A percentile compares a stretch with the other conserved stretches of the same genome.
Conservation (phyloP, 1,140 invertebrate species). For the Drosophila ananassae region DNA sequence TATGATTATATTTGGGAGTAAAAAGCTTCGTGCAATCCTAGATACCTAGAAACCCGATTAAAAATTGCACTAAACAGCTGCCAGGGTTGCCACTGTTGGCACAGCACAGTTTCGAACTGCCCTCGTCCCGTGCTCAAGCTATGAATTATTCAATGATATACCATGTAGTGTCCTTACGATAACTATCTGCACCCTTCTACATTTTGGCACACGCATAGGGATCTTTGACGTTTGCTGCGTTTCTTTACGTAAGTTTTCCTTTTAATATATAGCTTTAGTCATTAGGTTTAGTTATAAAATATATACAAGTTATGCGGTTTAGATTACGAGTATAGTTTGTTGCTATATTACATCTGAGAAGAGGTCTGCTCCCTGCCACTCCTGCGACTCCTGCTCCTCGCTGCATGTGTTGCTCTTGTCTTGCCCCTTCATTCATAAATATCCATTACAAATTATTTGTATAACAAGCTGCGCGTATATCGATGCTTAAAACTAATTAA, state of each 20-base stretch:
- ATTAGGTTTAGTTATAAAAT: constrained; percentile 35
- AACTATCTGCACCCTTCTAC: constrained; percentile 43
- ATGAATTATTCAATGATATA: constrained; percentile 45
- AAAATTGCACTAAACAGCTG: constrained; percentile 50
- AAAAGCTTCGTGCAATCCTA: constrained; percentile 31
- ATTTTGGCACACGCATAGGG: constrained; percentile 51
- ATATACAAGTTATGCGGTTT: constrained; percentile 50
- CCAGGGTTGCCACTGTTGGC: constrained; percentile 34
- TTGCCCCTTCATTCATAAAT: constrained; percentile 53
- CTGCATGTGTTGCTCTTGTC: constrained; percentile 24
- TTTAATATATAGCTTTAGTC: constrained; percentile 18
- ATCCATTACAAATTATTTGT: constrained; percentile 79
- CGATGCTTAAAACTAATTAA: constrained; percentile 77
- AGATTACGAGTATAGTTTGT: constrained; percentile 45
- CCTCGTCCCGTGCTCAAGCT: constrained; percentile 32
- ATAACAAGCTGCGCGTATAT: constrained; percentile 65
- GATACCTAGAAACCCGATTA: constrained; percentile 10
- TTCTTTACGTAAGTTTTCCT: constrained; percentile 25
- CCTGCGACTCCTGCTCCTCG: constrained; percentile 2
- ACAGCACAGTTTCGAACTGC: constrained; percentile 76
- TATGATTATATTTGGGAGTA: constrained; percentile 1
- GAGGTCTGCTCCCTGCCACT: constrained; percentile 12
- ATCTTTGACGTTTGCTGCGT: constrained; percentile 57
- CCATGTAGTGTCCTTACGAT: constrained; percentile 36
- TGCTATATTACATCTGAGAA: constrained; percentile 63